Percentiles rank a stretch among this genome's conserved stretches.
phyloP scores from a whole-genome alignment of 2,888 invertebrate genomes.

The Chouioia cunea region DNA sequence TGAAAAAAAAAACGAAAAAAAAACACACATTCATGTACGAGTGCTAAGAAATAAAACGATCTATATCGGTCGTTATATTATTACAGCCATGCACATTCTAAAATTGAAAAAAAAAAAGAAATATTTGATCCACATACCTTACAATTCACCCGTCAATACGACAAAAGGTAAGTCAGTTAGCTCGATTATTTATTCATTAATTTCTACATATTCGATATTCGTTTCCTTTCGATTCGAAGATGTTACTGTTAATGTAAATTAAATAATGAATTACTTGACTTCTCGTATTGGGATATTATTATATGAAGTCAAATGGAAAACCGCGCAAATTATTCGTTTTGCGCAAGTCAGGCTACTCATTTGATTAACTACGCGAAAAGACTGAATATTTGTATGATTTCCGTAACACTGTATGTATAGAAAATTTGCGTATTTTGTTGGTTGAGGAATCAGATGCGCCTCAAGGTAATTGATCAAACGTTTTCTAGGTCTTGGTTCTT shows the following conservation, averaged over 20 bases:
- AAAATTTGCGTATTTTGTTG: conserved; percentile 6
- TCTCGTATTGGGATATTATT: conserved; percentile 6
- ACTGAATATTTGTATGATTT: too few species aligned
- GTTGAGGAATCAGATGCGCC: conserved; percentile 31
- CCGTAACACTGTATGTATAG: too few species aligned
- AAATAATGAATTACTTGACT: conserved; percentile 33
- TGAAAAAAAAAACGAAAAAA: too few species aligned
- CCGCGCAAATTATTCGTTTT: too few species aligned
- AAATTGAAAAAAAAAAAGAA: neutral
- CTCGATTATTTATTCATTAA: conserved; percentile 20
- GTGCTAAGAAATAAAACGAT: too few species aligned
- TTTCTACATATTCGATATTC: conserved; percentile 34
- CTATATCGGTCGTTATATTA: too few species aligned
- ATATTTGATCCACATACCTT: conserved; percentile 13
- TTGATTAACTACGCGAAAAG: too few species aligned
- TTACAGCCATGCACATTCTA: neutral
- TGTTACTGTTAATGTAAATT: conserved; percentile 29
- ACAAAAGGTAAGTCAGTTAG: neutral
- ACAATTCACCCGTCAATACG: conserved; percentile 17
- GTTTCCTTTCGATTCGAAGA: conserved; percentile 17
- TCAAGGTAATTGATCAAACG: neutral
- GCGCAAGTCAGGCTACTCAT: too few species aligned
- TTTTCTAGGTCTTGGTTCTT: conserved; percentile 48
- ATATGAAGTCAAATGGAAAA: too few species aligned
- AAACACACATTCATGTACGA: too few species aligned